Conservation (phyloP, 2,113 vertebrate species). For the Terrapene triunguis region DNA sequence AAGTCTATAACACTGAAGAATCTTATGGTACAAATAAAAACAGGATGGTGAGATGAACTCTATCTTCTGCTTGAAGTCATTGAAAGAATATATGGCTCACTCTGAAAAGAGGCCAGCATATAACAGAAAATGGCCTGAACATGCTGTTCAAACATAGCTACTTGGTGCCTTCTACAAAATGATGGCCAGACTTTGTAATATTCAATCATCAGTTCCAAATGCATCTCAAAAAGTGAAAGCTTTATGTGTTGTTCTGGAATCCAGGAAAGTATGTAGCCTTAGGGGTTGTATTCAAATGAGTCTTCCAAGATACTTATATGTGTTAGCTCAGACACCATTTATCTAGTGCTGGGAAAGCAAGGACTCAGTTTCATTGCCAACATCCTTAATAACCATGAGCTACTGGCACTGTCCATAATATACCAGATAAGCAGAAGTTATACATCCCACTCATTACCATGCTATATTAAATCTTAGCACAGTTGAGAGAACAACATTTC, state of each 20-base stretch:
- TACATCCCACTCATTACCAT: constrained; percentile 69
- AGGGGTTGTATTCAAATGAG: constrained; percentile 66
- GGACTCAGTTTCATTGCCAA: constrained; percentile 69
- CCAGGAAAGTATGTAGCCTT: constrained; percentile 46
- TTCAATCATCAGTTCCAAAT: constrained; percentile 54
- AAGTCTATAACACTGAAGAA: background rate
- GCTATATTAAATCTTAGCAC: constrained; percentile 66
- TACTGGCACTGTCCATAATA: constrained; percentile 66
- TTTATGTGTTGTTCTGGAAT: constrained; percentile 46
- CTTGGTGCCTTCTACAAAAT: constrained; percentile 37
- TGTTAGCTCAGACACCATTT: constrained; percentile 65
- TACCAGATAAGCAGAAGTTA: constrained; percentile 75
- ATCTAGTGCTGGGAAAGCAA: constrained; percentile 60
- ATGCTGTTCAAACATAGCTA: background rate
- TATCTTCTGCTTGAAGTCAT: constrained; percentile 14
- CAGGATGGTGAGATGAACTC: background rate
- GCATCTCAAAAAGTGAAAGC: constrained; percentile 67
- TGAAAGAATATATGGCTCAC: background rate
- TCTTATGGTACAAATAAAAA: background rate
- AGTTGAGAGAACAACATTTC: constrained; percentile 73
- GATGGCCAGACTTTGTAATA: constrained; percentile 30
- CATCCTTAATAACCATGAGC: constrained; percentile 72
- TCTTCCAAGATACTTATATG: constrained; percentile 68
- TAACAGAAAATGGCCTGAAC: constrained; percentile 16
- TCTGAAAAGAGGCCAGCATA: background rate